Percentiles rank a stretch among this genome's conserved stretches.
Evolutionary conservation across 1,140 invertebrate species (phyloP).

Genomic region (Ruditapes philippinarum): DNA sequence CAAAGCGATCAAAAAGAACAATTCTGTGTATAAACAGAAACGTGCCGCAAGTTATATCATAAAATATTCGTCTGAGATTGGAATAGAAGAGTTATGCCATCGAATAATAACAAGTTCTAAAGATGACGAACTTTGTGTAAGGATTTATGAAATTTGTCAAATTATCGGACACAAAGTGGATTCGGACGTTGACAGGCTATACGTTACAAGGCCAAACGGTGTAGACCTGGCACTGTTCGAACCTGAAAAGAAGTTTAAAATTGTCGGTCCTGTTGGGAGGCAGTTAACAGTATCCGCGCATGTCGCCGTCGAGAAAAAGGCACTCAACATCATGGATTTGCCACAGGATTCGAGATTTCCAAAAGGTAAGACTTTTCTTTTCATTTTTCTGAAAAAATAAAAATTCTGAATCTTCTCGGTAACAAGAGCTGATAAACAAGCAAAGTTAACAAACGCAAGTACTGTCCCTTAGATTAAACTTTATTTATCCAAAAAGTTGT

Average conservation of each 20-base stretch:
- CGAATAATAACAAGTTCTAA: constrained; percentile 45
- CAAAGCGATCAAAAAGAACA: not conserved
- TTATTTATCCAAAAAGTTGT: no score
- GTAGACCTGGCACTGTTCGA: constrained; percentile 51
- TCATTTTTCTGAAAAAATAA: no score
- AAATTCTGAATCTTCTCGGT: no score
- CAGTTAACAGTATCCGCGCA: constrained; percentile 76
- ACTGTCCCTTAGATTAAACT: no score
- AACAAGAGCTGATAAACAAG: not conserved
- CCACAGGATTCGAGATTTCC: constrained; percentile 64
- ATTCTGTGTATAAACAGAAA: not conserved
- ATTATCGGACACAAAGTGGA: constrained; percentile 59
- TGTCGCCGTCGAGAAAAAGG: constrained; percentile 68
- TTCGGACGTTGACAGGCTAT: constrained; percentile 62
- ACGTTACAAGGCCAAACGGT: constrained; percentile 63
- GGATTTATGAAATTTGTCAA: constrained; percentile 55
- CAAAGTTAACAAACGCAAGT: no score
- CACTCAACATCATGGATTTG: constrained; percentile 67
- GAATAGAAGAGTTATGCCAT: constrained; percentile 51
- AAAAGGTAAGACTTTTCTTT: no score
- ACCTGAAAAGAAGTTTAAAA: constrained; percentile 20
- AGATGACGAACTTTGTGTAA: constrained; percentile 44
- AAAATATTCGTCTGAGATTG: constrained; percentile 18
- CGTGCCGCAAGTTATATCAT: not conserved
- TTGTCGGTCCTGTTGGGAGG: constrained; percentile 72